phyloP scores from a whole-genome alignment of 1,140 invertebrate genomes.

The Parapsyche elsis region DNA sequence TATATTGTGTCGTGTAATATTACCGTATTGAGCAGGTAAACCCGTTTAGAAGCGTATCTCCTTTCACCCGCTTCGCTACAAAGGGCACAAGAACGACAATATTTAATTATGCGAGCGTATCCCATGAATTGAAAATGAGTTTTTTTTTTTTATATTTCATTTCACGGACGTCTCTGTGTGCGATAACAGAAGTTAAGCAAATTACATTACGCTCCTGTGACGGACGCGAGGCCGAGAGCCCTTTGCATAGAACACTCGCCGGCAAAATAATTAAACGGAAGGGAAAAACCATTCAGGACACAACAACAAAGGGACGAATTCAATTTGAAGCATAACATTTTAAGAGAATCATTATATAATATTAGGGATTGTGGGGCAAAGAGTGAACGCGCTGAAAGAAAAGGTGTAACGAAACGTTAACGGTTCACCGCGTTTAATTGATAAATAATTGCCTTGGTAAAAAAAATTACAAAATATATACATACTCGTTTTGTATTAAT shows the following conservation, averaged over 20 bases:
- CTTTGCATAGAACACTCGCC: slow-evolving; percentile 35
- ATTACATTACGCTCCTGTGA: slow-evolving; percentile 39
- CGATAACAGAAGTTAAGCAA: slow-evolving; percentile 45
- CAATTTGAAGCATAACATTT: slow-evolving; percentile 36
- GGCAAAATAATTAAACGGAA: slow-evolving; percentile 39
- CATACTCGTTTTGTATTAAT: too few relatives aligned
- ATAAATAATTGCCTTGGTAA: too few relatives aligned
- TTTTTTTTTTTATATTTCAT: slow-evolving; percentile 14
- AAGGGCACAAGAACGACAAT: slow-evolving; percentile 30
- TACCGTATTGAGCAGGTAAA: neutral
- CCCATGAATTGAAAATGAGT: slow-evolving; percentile 35
- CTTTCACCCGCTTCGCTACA: neutral
- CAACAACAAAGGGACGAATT: slow-evolving; percentile 42
- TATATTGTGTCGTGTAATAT: too few relatives aligned
- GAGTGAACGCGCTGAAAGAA: neutral
- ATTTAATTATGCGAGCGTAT: slow-evolving; percentile 42
- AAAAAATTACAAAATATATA: too few relatives aligned
- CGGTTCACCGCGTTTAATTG: too few relatives aligned
- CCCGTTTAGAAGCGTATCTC: slow-evolving; percentile 1
- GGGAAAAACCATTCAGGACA: slow-evolving; percentile 34
- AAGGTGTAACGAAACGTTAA: neutral
- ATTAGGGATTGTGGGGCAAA: neutral
- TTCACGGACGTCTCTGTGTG: neutral
- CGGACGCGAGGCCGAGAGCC: slow-evolving; percentile 17
- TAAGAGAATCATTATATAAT: slow-evolving; percentile 6